A percentile compares a stretch with the other conserved stretches of the same genome.
These are phyloP conservation scores for Trididemnum miniatum DNA, from an alignment of 23 tunicate species.

Conservation along the genomic window DNA sequence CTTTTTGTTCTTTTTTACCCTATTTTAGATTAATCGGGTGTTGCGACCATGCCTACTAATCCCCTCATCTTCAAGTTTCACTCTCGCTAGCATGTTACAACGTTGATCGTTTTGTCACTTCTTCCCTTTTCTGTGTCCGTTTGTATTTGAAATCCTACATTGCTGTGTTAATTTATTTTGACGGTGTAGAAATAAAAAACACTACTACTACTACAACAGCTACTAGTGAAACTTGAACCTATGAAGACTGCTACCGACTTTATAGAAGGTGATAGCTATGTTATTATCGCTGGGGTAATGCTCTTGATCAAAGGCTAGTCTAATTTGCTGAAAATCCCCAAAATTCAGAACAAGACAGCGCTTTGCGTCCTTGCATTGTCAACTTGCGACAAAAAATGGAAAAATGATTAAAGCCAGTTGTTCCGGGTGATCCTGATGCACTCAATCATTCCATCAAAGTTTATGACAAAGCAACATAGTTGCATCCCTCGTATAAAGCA, in stretches of 20 bases:
- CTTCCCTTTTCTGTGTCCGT: too few relatives aligned
- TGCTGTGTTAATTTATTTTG: too few relatives aligned
- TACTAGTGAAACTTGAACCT: slow-evolving; percentile 5
- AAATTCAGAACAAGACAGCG: not conserved
- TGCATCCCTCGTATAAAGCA: slow-evolving; percentile 18
- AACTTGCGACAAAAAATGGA: not conserved
- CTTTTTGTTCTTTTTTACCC: too few relatives aligned
- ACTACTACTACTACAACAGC: slow-evolving; percentile 8
- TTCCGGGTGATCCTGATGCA: not conserved
- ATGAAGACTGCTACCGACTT: not conserved
- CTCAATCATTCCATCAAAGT: not conserved
- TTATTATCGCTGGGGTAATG: not conserved
- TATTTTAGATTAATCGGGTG: too few relatives aligned
- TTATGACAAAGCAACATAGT: slow-evolving; percentile 18
- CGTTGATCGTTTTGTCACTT: too few relatives aligned
- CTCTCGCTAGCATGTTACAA: too few relatives aligned
- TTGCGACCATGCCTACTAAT: too few relatives aligned
- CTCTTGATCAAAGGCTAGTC: not conserved
- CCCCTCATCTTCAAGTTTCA: too few relatives aligned
- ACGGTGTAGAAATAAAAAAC: too few relatives aligned
- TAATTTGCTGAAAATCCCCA: not conserved
- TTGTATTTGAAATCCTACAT: too few relatives aligned
- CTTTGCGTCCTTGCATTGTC: not conserved
- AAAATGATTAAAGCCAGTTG: not conserved
- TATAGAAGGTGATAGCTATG: slow-evolving; percentile 11